Base-by-base conservation (phyloP, 2,888 invertebrate species). In the Tineola bisselliella region DNA sequence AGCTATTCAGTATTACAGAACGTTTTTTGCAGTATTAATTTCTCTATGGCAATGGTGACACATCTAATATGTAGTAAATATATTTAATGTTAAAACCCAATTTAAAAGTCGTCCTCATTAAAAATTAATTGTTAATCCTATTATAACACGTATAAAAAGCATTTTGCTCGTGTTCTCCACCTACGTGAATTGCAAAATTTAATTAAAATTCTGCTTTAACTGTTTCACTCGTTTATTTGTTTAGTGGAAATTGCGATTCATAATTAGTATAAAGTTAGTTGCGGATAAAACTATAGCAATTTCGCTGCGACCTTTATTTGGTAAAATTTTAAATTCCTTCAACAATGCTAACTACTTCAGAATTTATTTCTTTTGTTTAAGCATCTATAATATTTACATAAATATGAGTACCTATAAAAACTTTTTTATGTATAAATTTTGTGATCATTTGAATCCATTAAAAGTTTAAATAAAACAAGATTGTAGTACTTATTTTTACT, bases 401-500 rank as follows among this genome's bases (percentile, higher is more conserved):
- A n/a, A n/a, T n/a, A n/a, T n/a, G n/a, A n/a, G n/a, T n/a, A n/a
- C n/a, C n/a, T n/a, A n/a, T n/a, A n/a, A n/a, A n/a, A n/a, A n/a
- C n/a, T n/a, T n/a, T n/a, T n/a, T n/a, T n/a, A n/a, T n/a, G n/a
- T n/a, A n/a, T n/a, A n/a, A n/a, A n/a, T n/a, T n/a, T n/a, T n/a
- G n/a, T n/a, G n/a, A n/a, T n/a, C n/a, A n/a, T n/a, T n/a, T n/a
- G n/a, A n/a, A n/a, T n/a, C n/a, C n/a, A n/a, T n/a, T n/a, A n/a
- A n/a, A n/a, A n/a, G n/a, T n/a, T n/a, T 25, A 54, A 54, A 54
- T 54, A 54, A 54, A 25, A 54, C 54, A 54, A 19, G 12, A 12
- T 25, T 25, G 2, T 54, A 54, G 25, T 25, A 54, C 54, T 54
- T 54, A 54, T 6, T 3, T 54, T 54, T 54, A 54, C 31, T 58